Base-by-base conservation (phyloP, 2,888 invertebrate genomes). In the Ochropleura leucogaster region DNA sequence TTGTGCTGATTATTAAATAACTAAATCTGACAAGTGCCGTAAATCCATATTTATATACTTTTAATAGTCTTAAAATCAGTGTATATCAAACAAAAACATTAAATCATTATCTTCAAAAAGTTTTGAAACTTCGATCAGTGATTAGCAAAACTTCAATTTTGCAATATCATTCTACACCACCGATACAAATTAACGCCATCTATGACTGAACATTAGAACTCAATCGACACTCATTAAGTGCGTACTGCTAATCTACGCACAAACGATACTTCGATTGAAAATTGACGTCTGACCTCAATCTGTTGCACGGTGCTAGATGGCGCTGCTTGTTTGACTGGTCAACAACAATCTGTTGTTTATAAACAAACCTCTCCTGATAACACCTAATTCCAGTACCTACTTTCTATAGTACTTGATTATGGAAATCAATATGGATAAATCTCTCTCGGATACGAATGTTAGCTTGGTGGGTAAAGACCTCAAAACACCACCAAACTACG, bases 231-330 rank as follows among this genome's bases (percentile, higher is more conserved):
- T 63, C 46, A 46, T 46, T 46, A 20, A 55, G n/a, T 10, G 9
- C 6, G 53, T 55, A 20, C n/a, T 55, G 53, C 53, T 30, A 30
- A 55, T 55, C 53, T 55, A n/a, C 10, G n/a, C 53, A n/a, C 53
- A 10, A 55, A n/a, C n/a, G 53, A 55, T 10, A 20, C 7, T n/a
- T 55, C 53, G 53, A 55, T n/a, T 10, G 10, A 20, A 10, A 10
- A 5, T 10, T 10, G 10, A 10, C n/a, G 10, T 10, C 10, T 10
- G n/a, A 4, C 10, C n/a, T n/a, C n/a, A n/a, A 55, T n/a, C 9
- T n/a, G 30, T 30, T 3, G 30, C 30, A n/a, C n/a, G 53, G n/a
- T 10, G 69, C 59, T 67, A 53, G 70, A 73, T 73, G 73, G 73
- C 4, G 42, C 4, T 0, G 16, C 53, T 30, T 30, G 30, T 30